Evolutionary conservation across 2,797 vertebrate genomes (phyloP), one percentile per base, ranked within the genome.

Genomic region (Liasis olivaceus): DNA sequence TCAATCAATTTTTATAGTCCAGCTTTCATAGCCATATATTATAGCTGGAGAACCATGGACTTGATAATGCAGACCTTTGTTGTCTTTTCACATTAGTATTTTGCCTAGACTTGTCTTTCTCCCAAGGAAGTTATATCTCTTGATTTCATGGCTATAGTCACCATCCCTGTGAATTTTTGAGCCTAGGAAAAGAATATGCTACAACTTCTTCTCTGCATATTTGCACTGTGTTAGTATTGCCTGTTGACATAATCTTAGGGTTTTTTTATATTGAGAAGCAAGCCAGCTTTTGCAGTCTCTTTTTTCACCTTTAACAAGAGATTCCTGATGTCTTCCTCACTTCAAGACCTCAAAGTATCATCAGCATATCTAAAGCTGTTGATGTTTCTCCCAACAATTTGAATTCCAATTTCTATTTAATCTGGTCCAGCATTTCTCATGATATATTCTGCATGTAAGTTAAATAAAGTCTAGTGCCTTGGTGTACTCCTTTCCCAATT

Each of bases 171-270:
- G 31, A n/a, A 69, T 69, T 69, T 69, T 69, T 69, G 66, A 69
- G 66, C n/a, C n/a, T 69, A 69, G 66, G 66, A 31, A 69, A 69
- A 31, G 31, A 97, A 93, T 85, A 66, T 14, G 69, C 26, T 54
- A 2, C n/a, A 69, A 31, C 5, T 31, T 31, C n/a, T 69, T 69
- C 66, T 69, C n/a, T 15, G 6, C 7, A 7, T 54, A 69, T 69
- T 69, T 69, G n/a, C 66, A 31, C 15, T 69, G 66, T 31, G 66
- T 69, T 69, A 69, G 66, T n/a, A 69, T 69, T 69, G n/a, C n/a
- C 66, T 69, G 5, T 69, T 31, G n/a, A 15, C 13, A 69, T 31
- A 69, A n/a, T 2, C 66, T 69, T 69, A 69, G 14, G 14, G 4
- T 69, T 31, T 69, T 54, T 5, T 7, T 69, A 69, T 31, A 69